Conservation (phyloP, 2,797 vertebrate species). For the Oreochromis mossambicus region DNA sequence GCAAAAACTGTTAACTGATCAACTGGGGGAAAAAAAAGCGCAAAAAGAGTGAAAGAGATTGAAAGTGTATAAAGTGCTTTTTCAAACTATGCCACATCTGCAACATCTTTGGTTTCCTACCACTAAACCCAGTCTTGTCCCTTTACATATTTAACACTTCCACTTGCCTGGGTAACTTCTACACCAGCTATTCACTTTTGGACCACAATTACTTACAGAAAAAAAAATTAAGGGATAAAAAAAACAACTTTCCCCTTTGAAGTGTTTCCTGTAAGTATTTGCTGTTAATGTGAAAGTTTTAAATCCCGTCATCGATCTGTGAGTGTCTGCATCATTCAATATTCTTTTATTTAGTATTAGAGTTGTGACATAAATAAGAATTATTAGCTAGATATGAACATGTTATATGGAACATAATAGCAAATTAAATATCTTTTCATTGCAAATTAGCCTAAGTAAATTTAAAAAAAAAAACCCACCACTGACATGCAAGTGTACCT, state of each 20-base stretch:
- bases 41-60: neutral
- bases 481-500: slow-evolving; percentile 42
- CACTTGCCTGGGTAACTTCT: neutral
- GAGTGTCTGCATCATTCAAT: neutral
- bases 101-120: neutral
- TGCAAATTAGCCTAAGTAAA: neutral
- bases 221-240: neutral
- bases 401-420: neutral
- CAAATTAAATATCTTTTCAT: neutral
- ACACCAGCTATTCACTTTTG: neutral
- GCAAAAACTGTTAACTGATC: neutral
- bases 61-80: neutral
- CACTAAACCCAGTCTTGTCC: neutral
- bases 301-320: neutral
- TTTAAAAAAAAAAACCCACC: neutral
- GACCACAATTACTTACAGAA: neutral
- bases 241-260: neutral
- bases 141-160: neutral
- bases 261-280: neutral
- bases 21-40: neutral
- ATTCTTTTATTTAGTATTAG: neutral
- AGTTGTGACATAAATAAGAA: neutral
- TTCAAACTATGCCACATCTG: neutral
- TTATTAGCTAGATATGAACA: neutral
- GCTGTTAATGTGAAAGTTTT: neutral